Conservation (phyloP, 2,888 invertebrate species). For the Cheilosia grossa region DNA sequence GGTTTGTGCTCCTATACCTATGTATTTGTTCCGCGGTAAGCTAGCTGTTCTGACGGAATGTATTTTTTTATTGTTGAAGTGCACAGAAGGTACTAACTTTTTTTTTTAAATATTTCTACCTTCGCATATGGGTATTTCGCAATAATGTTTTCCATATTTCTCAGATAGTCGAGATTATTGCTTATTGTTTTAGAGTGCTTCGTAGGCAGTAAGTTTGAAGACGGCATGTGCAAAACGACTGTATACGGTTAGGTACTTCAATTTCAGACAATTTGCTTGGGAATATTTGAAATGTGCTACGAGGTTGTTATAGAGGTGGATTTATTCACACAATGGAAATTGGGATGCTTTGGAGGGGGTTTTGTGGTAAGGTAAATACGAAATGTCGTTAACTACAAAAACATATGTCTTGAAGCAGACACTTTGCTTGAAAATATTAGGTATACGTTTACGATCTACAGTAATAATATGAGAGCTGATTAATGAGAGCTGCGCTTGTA, state of each 20-base stretch:
- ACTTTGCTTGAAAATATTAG: too few relatives aligned
- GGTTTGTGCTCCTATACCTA: conserved; percentile 17
- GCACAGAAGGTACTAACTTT: not conserved
- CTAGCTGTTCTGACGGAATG: not conserved
- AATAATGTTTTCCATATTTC: conserved; percentile 6
- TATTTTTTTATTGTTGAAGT: not conserved
- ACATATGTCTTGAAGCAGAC: too few relatives aligned
- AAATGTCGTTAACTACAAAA: too few relatives aligned
- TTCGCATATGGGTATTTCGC: not conserved
- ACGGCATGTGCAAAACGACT: not conserved
- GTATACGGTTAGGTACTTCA: not conserved
- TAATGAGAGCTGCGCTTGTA: too few relatives aligned
- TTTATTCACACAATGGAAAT: not conserved
- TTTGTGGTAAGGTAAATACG: not conserved
- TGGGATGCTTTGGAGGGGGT: not conserved
- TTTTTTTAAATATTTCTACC: not conserved
- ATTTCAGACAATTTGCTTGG: not conserved
- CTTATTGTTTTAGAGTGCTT: conserved; percentile 19
- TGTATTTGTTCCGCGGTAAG: not conserved
- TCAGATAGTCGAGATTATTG: conserved; percentile 4
- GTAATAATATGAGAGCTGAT: too few relatives aligned
- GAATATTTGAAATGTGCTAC: not conserved
- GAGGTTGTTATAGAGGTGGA: not conserved
- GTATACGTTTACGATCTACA: too few relatives aligned
- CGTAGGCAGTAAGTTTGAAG: not conserved